phyloP scores from a whole-genome alignment of 2,797 vertebrate genomes.

The Cyclopterus lumpus region DNA sequence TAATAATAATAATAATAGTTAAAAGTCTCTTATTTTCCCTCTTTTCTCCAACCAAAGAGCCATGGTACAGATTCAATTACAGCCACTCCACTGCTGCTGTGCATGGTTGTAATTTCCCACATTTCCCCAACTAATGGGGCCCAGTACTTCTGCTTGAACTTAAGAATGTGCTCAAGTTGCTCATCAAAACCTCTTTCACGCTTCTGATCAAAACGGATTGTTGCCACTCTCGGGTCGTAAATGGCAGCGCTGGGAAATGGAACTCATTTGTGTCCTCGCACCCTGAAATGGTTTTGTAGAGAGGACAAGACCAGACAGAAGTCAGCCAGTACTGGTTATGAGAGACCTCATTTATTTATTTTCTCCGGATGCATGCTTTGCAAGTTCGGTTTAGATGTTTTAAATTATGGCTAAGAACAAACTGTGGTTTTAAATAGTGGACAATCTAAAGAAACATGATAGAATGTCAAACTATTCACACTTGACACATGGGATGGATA shows the following conservation, averaged over 20 bases:
- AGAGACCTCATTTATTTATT: slow-evolving; percentile 49
- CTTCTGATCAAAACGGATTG: slow-evolving; percentile 67
- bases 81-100: slow-evolving; percentile 26
- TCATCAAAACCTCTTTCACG: slow-evolving; percentile 68
- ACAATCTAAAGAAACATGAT: slow-evolving; percentile 40
- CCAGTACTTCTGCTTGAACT: slow-evolving; percentile 52
- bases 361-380: slow-evolving; percentile 37
- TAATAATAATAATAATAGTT: slow-evolving; percentile 20
- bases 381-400: slow-evolving; percentile 53
- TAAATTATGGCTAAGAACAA: slow-evolving; percentile 54
- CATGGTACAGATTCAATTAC: slow-evolving; percentile 27
- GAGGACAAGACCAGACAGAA: slow-evolving; percentile 52
- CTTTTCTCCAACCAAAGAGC: slow-evolving; percentile 6
- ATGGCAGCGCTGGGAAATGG: slow-evolving; percentile 53
- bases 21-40: slow-evolving; percentile 10
- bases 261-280: slow-evolving; percentile 62
- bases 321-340: slow-evolving; percentile 26
- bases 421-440: slow-evolving; percentile 29
- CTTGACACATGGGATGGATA: slow-evolving; percentile 37
- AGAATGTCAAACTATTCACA: slow-evolving; percentile 24
- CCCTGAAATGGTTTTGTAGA: slow-evolving; percentile 23
- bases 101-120: slow-evolving; percentile 52
- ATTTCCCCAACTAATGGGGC: slow-evolving; percentile 50
- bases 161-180: slow-evolving; percentile 47
- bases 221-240: slow-evolving; percentile 60